These are phyloP conservation scores for Rhopilema esculentum DNA, from an alignment of 30 jellyfish, hydroid and myxozoan species.

Conservation along the genomic window DNA sequence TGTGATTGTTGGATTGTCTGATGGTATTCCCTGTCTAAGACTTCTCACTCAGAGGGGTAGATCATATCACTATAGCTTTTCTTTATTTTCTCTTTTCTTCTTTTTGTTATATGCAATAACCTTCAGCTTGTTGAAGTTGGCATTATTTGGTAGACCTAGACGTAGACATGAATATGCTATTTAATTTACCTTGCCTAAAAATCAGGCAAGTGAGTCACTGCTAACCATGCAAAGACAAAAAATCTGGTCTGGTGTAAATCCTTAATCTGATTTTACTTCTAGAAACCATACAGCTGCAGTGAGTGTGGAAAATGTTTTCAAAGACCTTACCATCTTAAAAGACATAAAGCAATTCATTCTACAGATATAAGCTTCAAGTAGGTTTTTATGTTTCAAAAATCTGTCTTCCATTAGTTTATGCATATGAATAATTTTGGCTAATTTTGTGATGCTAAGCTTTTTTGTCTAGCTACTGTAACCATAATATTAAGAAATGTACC, in stretches of 20 bases:
- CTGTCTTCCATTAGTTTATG: neutral
- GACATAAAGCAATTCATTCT: slow-evolving; percentile 42
- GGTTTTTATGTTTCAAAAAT: too few relatives aligned
- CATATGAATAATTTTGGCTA: neutral
- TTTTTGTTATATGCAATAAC: too few relatives aligned
- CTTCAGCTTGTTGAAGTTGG: too few relatives aligned
- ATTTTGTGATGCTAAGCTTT: too few relatives aligned
- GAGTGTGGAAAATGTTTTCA: slow-evolving; percentile 51
- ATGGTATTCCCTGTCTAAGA: neutral
- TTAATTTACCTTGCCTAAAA: too few relatives aligned
- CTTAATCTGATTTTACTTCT: neutral
- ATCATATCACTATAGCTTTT: too few relatives aligned
- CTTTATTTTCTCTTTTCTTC: too few relatives aligned
- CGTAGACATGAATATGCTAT: too few relatives aligned
- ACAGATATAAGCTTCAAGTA: slow-evolving; percentile 13
- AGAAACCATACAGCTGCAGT: slow-evolving; percentile 45
- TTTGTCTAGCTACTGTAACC: too few relatives aligned
- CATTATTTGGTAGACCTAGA: too few relatives aligned
- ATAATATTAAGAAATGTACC: too few relatives aligned
- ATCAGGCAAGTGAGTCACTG: too few relatives aligned
- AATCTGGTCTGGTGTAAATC: neutral
- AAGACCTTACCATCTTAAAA: slow-evolving; percentile 49
- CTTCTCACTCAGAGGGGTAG: slow-evolving; percentile 1
- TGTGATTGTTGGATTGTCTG: slow-evolving; percentile 1
- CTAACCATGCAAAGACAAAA: neutral